phyloP scores from a whole-genome alignment of 2,888 invertebrate genomes.

The Mechanitis mazaeus region DNA sequence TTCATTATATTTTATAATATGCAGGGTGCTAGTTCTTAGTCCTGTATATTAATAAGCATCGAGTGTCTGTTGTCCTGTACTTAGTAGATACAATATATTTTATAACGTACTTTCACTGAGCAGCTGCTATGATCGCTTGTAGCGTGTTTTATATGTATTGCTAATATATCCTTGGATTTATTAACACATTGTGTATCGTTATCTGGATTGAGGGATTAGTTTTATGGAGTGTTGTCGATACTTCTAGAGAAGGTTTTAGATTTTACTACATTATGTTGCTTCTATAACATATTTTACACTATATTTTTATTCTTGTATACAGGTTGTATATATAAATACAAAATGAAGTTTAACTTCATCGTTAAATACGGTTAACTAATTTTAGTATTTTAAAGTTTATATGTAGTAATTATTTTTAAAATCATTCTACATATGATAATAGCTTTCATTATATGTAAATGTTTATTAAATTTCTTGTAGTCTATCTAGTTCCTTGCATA shows the following conservation, averaged over 20 bases:
- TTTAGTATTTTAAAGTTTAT: not conserved
- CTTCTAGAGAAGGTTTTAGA: not conserved
- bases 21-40: conserved; percentile 27
- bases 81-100: conserved; percentile 11
- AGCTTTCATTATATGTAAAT: not conserved
- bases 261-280: no score
- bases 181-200: not conserved
- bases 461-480: not conserved
- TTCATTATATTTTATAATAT: conserved; percentile 20
- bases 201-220: not conserved
- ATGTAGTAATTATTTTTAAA: not conserved
- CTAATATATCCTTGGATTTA: conserved; percentile 1
- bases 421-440: not conserved
- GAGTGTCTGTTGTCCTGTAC: conserved; percentile 22
- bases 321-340: no score
- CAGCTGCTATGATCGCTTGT: conserved; percentile 1
- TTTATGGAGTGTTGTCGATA: not conserved
- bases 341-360: no score
- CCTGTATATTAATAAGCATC: conserved; percentile 24
- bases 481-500: not conserved
- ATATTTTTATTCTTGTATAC: no score
- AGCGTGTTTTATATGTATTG: not conserved
- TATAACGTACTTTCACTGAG: not conserved
- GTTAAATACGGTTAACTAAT: not conserved
- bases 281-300: no score